A percentile compares a stretch with the other conserved stretches of the same genome.
Evolutionary conservation across 1,140 invertebrate genomes (phyloP).

Genomic region (Bacillus rossius): DNA sequence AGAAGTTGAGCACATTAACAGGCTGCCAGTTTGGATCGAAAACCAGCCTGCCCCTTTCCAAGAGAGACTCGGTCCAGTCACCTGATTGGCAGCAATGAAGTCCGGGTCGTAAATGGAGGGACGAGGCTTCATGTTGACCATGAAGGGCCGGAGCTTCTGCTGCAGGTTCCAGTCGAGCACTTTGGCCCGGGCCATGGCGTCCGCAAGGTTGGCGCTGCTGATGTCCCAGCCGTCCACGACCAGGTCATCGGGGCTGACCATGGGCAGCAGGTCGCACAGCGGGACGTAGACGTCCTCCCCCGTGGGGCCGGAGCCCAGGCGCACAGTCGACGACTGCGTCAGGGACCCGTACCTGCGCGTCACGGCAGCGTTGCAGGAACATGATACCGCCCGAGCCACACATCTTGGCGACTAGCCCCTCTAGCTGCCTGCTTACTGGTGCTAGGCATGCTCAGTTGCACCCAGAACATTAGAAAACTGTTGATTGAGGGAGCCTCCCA

Average conservation of each 20-base stretch:
- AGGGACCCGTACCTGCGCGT: conserved; percentile 72
- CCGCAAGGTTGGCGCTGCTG: conserved; percentile 73
- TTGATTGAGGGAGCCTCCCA: no score
- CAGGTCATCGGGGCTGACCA: conserved; percentile 86
- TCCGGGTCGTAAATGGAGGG: conserved; percentile 85
- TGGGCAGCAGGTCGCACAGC: conserved; percentile 77
- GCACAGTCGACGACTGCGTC: conserved; percentile 83
- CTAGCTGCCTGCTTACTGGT: no score
- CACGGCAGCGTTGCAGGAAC: background rate
- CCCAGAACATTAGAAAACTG: no score
- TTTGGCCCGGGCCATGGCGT: conserved; percentile 77
- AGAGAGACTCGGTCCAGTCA: no score
- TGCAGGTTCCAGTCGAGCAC: conserved; percentile 67
- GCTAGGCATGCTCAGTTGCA: no score
- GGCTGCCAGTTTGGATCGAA: no score
- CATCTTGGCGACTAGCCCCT: no score
- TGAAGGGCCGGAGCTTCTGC: conserved; percentile 63
- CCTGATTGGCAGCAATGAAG: conserved; percentile 96
- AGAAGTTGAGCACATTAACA: no score
- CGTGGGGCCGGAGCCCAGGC: conserved; percentile 61
- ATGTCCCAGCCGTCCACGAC: conserved; percentile 96
- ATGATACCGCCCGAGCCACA: no score
- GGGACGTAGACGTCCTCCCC: conserved; percentile 75
- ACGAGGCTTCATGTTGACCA: conserved; percentile 69
- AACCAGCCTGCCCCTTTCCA: no score